Base-by-base conservation (phyloP, 2,888 invertebrate species). In the Dryadula phaetusa region DNA sequence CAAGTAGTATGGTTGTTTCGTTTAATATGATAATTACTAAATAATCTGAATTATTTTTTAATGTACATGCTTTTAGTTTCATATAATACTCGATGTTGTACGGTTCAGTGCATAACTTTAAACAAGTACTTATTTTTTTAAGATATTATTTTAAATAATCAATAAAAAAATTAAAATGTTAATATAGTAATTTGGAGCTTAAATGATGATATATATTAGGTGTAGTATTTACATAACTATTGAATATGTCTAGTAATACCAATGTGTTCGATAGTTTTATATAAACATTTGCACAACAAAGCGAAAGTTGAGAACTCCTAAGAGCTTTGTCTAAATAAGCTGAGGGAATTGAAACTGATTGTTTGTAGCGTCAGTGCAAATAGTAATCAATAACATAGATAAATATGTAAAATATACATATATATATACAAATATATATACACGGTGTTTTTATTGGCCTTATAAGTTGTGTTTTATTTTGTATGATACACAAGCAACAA, bases 321-420 rank as follows among this genome's bases (percentile, higher is more conserved):
- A 16, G 52, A 52, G 16, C 52, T 52, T 52, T 52, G 28, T 52
- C 52, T 52, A 28, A 52, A 52, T 28, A 52, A 52, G 52, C 28
- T 16, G 3, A 52, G 28, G 52, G 28, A 28, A 28, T 28, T 52
- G 52, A 32, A 52, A 52, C 10, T 52, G 16, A n/a, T 28, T 52
- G 52, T 52, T 28, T 28, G 28, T n/a, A 25, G 25, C 0, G 28
- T 12, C 16, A 28, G 28, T 28, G n/a, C 10, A 52, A 52, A 52
- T 28, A 28, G 28, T 32, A 20, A n/a, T 25, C 25, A 22, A 47
- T 22, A n/a, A 25, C 3, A 28, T n/a, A 49, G 47, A 12, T 47
- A 7, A 1, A 14, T 47, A 14, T 47, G 22, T 14, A 47, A 47
- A 12, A 12, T 37, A 37, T 3, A 37, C n/a, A 12, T 37, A 37